Percentiles rank a stretch among this genome's conserved stretches.
phyloP scores from a whole-genome alignment of 2,888 invertebrate species.

The Chymomyza caudatula region DNA sequence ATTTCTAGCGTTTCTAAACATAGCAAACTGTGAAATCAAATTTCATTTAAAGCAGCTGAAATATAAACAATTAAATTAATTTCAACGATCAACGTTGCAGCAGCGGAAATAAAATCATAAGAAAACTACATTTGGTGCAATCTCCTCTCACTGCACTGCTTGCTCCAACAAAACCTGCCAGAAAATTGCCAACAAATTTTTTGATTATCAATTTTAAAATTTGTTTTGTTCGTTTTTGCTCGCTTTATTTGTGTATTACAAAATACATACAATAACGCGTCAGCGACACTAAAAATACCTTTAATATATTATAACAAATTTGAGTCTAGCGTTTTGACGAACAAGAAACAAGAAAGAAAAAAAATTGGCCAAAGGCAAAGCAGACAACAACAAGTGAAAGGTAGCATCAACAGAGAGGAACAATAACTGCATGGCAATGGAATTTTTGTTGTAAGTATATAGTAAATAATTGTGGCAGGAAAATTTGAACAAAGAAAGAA shows the following conservation, averaged over 20 bases:
- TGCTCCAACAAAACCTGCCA: not conserved
- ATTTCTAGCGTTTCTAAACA: slow-evolving; percentile 34
- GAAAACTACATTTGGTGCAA: not conserved
- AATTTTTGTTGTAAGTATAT: slow-evolving; percentile 77
- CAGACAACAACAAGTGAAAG: slow-evolving; percentile 31
- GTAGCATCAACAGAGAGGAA: slow-evolving; percentile 19
- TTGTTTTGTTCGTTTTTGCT: not conserved
- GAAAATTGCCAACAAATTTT: slow-evolving; percentile 37
- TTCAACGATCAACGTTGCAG: not conserved
- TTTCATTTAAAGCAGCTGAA: not conserved
- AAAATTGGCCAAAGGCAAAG: not conserved
- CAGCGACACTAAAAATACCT: not conserved
- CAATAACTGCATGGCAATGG: slow-evolving; percentile 69
- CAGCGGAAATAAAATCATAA: not conserved
- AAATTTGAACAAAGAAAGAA: slow-evolving; percentile 37
- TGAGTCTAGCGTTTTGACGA: slow-evolving; percentile 10
- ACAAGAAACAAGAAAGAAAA: slow-evolving; percentile 13
- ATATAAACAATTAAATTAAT: not conserved
- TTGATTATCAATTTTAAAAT: slow-evolving; percentile 15
- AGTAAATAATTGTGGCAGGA: slow-evolving; percentile 6
- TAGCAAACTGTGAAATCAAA: slow-evolving; percentile 9
- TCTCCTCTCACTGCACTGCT: not conserved
- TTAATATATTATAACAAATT: not conserved
- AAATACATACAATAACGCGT: not conserved
- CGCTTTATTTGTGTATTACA: not conserved